phyloP scores from a whole-genome alignment of 2,113 vertebrate species.

The Xiphophorus hellerii region DNA sequence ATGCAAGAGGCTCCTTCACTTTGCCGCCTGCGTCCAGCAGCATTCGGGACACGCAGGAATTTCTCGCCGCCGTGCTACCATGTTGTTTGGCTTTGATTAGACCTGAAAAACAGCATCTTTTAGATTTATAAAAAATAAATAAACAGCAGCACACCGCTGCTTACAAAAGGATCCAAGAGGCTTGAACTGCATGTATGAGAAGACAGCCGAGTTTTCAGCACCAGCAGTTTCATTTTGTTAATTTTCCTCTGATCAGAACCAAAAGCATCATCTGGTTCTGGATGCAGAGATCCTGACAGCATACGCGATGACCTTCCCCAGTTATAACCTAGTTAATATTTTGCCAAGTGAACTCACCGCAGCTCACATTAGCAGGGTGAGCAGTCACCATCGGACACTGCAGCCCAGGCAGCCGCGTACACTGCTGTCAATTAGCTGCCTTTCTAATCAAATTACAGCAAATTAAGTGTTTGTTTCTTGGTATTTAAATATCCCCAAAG shows the following conservation, averaged over 20 bases:
- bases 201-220: neutral
- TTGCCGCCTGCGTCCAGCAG: slow-evolving; percentile 31
- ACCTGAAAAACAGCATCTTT: slow-evolving; percentile 50
- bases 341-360: slow-evolving; percentile 52
- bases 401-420: slow-evolving; percentile 62
- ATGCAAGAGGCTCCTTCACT: slow-evolving; percentile 56
- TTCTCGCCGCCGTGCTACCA: slow-evolving; percentile 51
- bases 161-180: neutral
- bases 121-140: slow-evolving; percentile 59
- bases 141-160: slow-evolving; percentile 32
- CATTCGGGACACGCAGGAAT: slow-evolving; percentile 26
- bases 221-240: slow-evolving; percentile 24
- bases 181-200: neutral
- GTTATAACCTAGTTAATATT: slow-evolving; percentile 66
- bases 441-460: slow-evolving; percentile 67
- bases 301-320: slow-evolving; percentile 53
- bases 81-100: slow-evolving; percentile 73
- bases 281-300: slow-evolving; percentile 34
- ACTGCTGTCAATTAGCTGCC: slow-evolving; percentile 77
- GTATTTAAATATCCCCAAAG: slow-evolving; percentile 82
- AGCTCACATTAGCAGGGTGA: slow-evolving; percentile 62
- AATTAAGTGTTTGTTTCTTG: slow-evolving; percentile 84
- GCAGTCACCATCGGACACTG: slow-evolving; percentile 54
- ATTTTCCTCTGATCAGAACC: slow-evolving; percentile 13
- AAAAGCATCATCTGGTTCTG: slow-evolving; percentile 31